These are phyloP conservation scores for Emydoidea blandingii DNA, from an alignment of 2,797 vertebrate genomes.

Conservation along the genomic window DNA sequence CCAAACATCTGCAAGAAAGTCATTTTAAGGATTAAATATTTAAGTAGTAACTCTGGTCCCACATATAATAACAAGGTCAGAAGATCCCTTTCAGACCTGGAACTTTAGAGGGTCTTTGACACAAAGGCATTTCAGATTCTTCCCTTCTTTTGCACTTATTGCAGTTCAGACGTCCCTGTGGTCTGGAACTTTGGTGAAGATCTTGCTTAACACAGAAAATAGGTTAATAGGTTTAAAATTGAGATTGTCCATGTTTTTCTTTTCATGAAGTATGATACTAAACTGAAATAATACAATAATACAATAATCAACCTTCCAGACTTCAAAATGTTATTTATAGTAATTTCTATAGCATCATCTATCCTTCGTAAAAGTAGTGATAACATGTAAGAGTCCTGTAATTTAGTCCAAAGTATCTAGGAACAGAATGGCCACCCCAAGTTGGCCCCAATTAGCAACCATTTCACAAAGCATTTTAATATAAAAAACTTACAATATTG, in stretches of 20 bases:
- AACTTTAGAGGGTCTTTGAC: neutral
- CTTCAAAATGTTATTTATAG: neutral
- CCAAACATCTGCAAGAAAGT: neutral
- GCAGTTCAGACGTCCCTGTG: neutral
- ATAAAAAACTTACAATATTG: neutral
- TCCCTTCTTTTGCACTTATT: neutral
- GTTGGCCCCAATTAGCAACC: neutral
- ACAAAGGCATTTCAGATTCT: neutral
- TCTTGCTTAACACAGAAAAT: neutral
- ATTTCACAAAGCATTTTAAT: neutral
- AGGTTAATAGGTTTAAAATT: neutral
- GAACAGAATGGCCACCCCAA: neutral
- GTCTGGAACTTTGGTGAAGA: neutral
- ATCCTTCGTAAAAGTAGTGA: neutral
- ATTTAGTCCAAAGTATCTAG: neutral
- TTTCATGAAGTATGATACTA: neutral
- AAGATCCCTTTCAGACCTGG: slow-evolving; percentile 63
- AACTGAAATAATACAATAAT: neutral
- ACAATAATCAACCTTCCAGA: neutral
- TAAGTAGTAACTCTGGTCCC: slow-evolving; percentile 60
- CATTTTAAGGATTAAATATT: slow-evolving; percentile 59
- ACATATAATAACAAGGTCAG: neutral
- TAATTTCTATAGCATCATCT: neutral
- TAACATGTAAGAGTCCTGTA: neutral
- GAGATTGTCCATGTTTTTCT: neutral